Evolutionary conservation across 1,140 invertebrate genomes (phyloP), one percentile per base, ranked within the genome.

Genomic region (Magallana ariakensis): DNA sequence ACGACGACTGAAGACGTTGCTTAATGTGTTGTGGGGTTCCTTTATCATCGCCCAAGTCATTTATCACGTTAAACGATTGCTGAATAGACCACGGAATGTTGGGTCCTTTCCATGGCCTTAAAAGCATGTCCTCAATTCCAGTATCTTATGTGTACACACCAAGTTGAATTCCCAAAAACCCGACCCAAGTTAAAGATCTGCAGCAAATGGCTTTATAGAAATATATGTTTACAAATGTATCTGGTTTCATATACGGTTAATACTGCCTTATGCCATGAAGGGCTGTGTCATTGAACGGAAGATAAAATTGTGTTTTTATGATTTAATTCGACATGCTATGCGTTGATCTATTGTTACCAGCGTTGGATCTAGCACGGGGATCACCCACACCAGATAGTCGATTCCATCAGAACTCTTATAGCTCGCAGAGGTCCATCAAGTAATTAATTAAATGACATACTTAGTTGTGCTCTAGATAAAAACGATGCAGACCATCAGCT

Each of bases 261-360:
- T 9, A 75, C 19, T 33, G 22, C 19, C 66, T 33, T 33, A 13
- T 75, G 22, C 8, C 22, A 46, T 13, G 66, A 26, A 13, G 11
- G 26, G 66, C 9, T 8, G 8, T 22, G 22, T 11, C 33, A 75
- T 75, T 33, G 66, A 75, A 75, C 19, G 3, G 13, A 26, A 26
- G 22, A 75, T 75, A 19, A 46, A 75, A 75, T 75, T 26, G 5
- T 75, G 26, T 75, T 75, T 75, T 75, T 75, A 75, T 75, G 66
- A 75, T 75, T 75, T 75, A 75, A 75, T 75, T 75, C 66, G 22
- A 75, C 66, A 75, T 75, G 66, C 22, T 75, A 11, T 22, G 22
- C 33, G 22, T 26, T 13, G 66, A 11, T 26, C 66, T 33, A 75
- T 75, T 75, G 66, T 33, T 75, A 13, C 33, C 13, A 10, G 9